Evolutionary conservation across 1,140 invertebrate species (phyloP).

Genomic region (fruit fly (Drosophila melanogaster)): Release_6_plus_ISO1_MT NC_004354.4:4605501-4606000

Average conservation of each 20-base stretch:
- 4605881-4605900: neutral
- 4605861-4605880: neutral
- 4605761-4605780: neutral
- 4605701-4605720: neutral
- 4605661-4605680: neutral
- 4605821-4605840: constrained; percentile 10
- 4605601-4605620: constrained; percentile 7
- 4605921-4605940: too few relatives aligned
- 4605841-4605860: constrained; percentile 2
- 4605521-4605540: constrained; percentile 23
- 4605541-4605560: constrained; percentile 40
- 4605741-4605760: constrained; percentile 13
- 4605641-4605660: neutral
- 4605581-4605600: constrained; percentile 45
- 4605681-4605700: constrained; percentile 16
- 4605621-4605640: constrained; percentile 1
- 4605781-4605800: neutral
- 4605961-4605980: neutral
- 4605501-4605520: constrained; percentile 25
- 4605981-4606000: too few relatives aligned
- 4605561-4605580: constrained; percentile 34
- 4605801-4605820: constrained; percentile 3
- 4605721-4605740: constrained; percentile 2
- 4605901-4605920: too few relatives aligned
- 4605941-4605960: neutral